A percentile compares a stretch with the other conserved stretches of the same genome.
Evolutionary conservation across 23 tunicate species (phyloP).

Genomic region (Corella eumyota): DNA sequence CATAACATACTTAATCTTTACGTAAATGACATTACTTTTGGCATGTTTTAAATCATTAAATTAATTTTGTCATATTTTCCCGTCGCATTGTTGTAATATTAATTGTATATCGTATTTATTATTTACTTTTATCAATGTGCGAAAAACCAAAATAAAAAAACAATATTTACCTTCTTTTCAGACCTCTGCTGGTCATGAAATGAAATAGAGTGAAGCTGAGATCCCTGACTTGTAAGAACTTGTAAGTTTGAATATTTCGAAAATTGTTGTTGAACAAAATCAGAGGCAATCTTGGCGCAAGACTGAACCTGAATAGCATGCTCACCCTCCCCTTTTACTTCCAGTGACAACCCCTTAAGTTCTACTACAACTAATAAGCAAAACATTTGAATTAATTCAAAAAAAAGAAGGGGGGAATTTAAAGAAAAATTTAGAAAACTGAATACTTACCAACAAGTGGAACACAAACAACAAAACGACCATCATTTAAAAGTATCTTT

Average conservation of each 20-base stretch:
- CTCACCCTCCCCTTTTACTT: slow-evolving; percentile 30
- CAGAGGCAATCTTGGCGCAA: slow-evolving; percentile 27
- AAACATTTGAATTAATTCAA: not conserved
- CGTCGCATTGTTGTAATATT: too few relatives aligned
- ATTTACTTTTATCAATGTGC: too few relatives aligned
- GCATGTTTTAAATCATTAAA: too few relatives aligned
- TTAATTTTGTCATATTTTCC: too few relatives aligned
- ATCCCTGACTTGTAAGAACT: slow-evolving; percentile 49
- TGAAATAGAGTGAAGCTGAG: slow-evolving; percentile 32
- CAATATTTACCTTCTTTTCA: too few relatives aligned
- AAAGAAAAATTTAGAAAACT: not conserved
- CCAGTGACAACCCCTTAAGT: slow-evolving; percentile 68
- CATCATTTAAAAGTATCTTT: slow-evolving; percentile 18
- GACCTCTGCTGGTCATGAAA: slow-evolving; percentile 35
- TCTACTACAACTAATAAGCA: slow-evolving; percentile 36
- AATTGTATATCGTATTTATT: too few relatives aligned
- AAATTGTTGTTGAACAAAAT: slow-evolving; percentile 26
- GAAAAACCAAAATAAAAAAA: too few relatives aligned
- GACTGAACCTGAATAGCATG: slow-evolving; percentile 44
- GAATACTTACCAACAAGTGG: slow-evolving; percentile 57
- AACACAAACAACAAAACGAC: slow-evolving; percentile 28
- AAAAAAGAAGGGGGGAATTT: too few relatives aligned
- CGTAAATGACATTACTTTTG: too few relatives aligned
- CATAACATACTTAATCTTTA: too few relatives aligned
- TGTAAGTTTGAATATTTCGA: slow-evolving; percentile 12